Base-by-base conservation (phyloP, 64 coral and sea anemone species). In the Actinia equina region DNA sequence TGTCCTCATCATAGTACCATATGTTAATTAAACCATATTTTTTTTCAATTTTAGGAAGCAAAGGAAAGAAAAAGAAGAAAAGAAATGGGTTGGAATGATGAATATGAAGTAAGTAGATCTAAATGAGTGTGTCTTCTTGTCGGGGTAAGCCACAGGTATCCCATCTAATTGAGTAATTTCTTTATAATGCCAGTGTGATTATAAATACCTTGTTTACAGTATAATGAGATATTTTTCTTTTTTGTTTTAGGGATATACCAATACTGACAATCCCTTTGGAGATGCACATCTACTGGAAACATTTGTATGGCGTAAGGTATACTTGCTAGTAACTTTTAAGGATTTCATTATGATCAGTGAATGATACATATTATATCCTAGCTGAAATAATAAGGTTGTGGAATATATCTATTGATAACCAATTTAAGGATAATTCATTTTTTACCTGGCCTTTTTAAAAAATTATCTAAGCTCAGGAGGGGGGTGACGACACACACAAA, bases 251-350 rank as follows among this genome's bases (percentile, higher is more conserved):
- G 93, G 88, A 4, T 99, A 99, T 55, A 99, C 93, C n/a, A 99
- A 99, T 43, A 95, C 97, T 83, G 97, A 99, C 43, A 99, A 99
- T 87, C 97, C 97, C 43, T 99, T 93, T 91, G 97, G 97, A 63
- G 97, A 99, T 88, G 93, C 97, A 26, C 97, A 99, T 62, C 81
- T 99, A 45, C 65, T 99, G 42, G 97, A 99, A 55, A 92, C 91
- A 77, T 99, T 99, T 89, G 93, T 99, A 2, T 99, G 97, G 97
- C 97, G 95, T n/a, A 99, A 99, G 93, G 97, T 98, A 82, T 23
- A 65, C 1, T 58, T 27, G 22, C 13, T 37, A 37, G 30, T 37
- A 49, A 49, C 3, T 49, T 49, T 49, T 49, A 49, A 49, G 46
- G 46, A 49, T 49, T 49, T 49, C 30, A 0, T 37, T 37, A 37